These are phyloP conservation scores for Orthosia gothica DNA, from an alignment of 2,888 invertebrate genomes.

Conservation along the genomic window DNA sequence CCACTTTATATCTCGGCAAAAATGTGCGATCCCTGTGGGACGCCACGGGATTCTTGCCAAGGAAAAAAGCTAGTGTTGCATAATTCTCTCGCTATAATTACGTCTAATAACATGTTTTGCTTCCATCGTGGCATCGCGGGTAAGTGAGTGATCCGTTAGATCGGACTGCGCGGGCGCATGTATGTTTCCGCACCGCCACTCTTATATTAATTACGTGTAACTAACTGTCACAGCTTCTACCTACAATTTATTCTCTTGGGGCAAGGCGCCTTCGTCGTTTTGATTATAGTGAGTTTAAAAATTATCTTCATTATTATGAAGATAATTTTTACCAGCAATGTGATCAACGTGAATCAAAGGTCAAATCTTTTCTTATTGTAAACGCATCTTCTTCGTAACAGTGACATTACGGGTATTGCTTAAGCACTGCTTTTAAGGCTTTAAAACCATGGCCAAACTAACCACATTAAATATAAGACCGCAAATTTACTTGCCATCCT, in stretches of 20 bases:
- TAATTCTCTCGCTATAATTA: background rate
- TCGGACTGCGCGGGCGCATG: slow-evolving; percentile 23
- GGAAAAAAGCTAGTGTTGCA: background rate
- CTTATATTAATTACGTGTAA: slow-evolving; percentile 42
- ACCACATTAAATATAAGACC: background rate
- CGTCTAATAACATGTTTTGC: background rate
- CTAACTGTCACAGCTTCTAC: slow-evolving; percentile 28
- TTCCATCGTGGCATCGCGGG: background rate
- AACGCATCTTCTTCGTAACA: background rate
- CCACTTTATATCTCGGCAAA: too few relatives aligned
- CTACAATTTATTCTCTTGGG: background rate
- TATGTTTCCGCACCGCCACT: slow-evolving; percentile 55
- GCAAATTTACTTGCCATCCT: background rate
- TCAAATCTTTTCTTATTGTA: background rate
- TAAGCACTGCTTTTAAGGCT: background rate
- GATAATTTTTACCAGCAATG: background rate
- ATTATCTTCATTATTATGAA: too few relatives aligned
- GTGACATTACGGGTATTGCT: background rate
- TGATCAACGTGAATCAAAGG: background rate
- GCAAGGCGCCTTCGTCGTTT: background rate
- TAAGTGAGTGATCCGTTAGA: slow-evolving; percentile 42
- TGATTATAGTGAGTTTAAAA: too few relatives aligned
- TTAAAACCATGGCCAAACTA: background rate
- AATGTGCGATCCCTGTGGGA: too few relatives aligned
- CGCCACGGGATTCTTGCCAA: too few relatives aligned